Evolutionary conservation across 2,888 invertebrate species (phyloP).

Genomic region (Pharmacophagus antenor): DNA sequence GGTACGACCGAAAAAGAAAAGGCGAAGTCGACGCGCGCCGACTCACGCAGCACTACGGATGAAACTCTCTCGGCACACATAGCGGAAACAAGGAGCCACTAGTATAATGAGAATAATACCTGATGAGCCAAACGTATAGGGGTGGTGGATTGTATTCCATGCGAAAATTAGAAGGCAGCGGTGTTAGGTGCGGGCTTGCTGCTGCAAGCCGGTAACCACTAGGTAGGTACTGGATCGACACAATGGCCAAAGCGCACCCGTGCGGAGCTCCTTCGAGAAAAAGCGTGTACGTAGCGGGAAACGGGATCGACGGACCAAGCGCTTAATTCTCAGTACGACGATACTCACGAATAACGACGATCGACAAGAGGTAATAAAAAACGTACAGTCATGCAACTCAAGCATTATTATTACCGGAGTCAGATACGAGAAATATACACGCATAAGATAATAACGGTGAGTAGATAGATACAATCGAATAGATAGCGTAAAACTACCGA

Average conservation of each 20-base stretch:
- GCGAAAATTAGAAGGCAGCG: constrained; percentile 79
- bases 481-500: constrained; percentile 76
- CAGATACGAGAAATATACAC: constrained; percentile 81
- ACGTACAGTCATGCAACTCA: constrained; percentile 93
- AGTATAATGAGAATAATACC: constrained; percentile 78
- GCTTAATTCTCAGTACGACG: constrained; percentile 77
- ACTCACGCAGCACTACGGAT: constrained; percentile 62
- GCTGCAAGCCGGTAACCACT: constrained; percentile 74
- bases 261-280: constrained; percentile 72
- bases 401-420: constrained; percentile 94
- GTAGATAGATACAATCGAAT: constrained; percentile 74
- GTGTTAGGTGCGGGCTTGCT: constrained; percentile 78
- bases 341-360: constrained; percentile 74
- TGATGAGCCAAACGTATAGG: constrained; percentile 80
- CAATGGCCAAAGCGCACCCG: constrained; percentile 78
- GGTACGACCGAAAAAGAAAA: constrained; percentile 71
- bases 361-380: constrained; percentile 82
- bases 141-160: constrained; percentile 79
- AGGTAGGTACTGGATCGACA: constrained; percentile 70
- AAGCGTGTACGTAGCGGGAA: constrained; percentile 81
- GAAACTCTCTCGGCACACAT: constrained; percentile 70
- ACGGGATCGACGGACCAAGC: constrained; percentile 75
- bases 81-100: constrained; percentile 76
- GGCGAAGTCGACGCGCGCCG: constrained; percentile 60
- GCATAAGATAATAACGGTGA: constrained; percentile 77